Percentiles rank a stretch among this genome's conserved stretches.
Evolutionary conservation across 2,113 vertebrate genomes (phyloP).

Genomic region (Ameiurus melas): DNA sequence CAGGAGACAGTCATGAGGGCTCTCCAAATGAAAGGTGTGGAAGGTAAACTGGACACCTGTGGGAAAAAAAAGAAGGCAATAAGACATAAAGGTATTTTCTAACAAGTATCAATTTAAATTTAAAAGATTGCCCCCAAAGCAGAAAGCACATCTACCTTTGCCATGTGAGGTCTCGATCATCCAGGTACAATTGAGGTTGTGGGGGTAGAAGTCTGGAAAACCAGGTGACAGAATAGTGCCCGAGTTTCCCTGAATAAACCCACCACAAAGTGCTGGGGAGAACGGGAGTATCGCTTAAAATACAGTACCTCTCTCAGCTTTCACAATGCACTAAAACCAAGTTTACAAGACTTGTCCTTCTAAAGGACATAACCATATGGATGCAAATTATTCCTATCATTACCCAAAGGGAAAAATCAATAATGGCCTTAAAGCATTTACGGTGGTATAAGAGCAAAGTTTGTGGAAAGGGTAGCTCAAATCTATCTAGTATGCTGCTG

Average conservation of each 20-base stretch:
- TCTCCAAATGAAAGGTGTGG: constrained; percentile 96
- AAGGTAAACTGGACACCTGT: constrained; percentile 96
- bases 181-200: constrained; percentile 99
- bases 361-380: constrained; percentile 57
- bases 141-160: constrained; percentile 80
- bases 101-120: background rate
- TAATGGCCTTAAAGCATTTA: constrained; percentile 63
- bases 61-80: background rate
- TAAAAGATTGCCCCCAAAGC: background rate
- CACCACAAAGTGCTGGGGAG: constrained; percentile 88
- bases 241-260: constrained; percentile 88
- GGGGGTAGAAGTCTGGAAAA: constrained; percentile 97
- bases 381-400: constrained; percentile 59
- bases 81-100: background rate
- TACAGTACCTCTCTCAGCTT: constrained; percentile 27
- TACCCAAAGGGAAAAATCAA: constrained; percentile 64
- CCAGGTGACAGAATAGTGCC: constrained; percentile 96
- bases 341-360: constrained; percentile 61
- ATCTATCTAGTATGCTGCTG: constrained; percentile 40
- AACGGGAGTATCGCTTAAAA: constrained; percentile 7
- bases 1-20: constrained; percentile 91
- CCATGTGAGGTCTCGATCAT: constrained; percentile 94
- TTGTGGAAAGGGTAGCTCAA: constrained; percentile 55
- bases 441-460: constrained; percentile 18
- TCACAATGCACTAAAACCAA: constrained; percentile 54